phyloP scores from a whole-genome alignment of 2,797 vertebrate genomes.

The Cheirogaleus major region DNA sequence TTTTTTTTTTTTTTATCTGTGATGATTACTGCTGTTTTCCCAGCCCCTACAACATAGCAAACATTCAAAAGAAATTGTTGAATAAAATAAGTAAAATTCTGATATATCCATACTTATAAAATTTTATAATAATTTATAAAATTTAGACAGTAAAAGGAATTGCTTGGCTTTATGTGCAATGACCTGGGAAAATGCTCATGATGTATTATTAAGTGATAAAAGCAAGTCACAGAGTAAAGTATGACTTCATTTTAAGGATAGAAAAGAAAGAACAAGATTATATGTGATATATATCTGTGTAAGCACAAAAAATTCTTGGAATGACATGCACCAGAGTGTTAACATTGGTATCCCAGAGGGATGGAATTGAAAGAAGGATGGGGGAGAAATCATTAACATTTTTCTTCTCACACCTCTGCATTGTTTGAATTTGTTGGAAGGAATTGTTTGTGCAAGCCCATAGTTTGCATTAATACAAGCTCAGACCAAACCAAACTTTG shows the following conservation, averaged over 20 bases:
- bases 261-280: not conserved
- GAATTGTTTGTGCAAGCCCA: not conserved
- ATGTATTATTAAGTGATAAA: not conserved
- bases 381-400: not conserved
- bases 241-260: not conserved
- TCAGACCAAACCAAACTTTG: not conserved
- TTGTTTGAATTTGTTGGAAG: not conserved
- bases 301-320: not conserved
- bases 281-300: not conserved
- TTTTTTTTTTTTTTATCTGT: not conserved
- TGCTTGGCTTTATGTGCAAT: not conserved
- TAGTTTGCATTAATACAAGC: not conserved
- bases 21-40: not conserved
- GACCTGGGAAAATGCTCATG: not conserved
- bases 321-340: not conserved
- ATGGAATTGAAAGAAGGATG: not conserved
- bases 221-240: not conserved
- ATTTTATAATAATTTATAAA: not conserved
- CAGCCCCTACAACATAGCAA: not conserved
- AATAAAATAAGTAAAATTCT: constrained; percentile 18
- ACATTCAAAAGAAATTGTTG: constrained; percentile 7
- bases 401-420: not conserved
- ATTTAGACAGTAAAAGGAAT: not conserved
- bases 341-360: not conserved
- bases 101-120: not conserved